Conservation (phyloP, 2,888 invertebrate genomes). For the Choreutis nemorana region DNA sequence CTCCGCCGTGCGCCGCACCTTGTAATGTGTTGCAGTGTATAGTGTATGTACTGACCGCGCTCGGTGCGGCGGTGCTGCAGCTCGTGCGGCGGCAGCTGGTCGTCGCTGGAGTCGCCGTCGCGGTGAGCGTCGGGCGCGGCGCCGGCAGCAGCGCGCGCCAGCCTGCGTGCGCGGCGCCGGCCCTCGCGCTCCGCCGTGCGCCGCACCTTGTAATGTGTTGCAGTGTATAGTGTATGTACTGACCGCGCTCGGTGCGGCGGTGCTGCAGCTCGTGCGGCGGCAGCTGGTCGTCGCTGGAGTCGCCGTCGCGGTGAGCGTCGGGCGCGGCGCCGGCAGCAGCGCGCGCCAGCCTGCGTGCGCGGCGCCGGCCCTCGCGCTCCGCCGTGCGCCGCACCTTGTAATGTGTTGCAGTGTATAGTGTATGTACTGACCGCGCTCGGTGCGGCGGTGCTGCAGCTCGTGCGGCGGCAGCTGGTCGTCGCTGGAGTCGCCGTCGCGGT, state of each 20-base stretch:
- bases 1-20: no score
- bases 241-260: conserved; percentile 41
- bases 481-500: conserved; percentile 95
- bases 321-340: conserved; percentile 35
- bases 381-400: conserved; percentile 84
- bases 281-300: conserved; percentile 97
- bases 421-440: conserved; percentile 34
- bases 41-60: conserved; percentile 30
- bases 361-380: conserved; percentile 89
- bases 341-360: conserved; percentile 78
- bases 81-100: conserved; percentile 88
- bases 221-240: no score
- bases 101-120: conserved; percentile 97
- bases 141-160: conserved; percentile 62
- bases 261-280: conserved; percentile 78
- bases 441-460: conserved; percentile 65
- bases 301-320: conserved; percentile 83
- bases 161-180: conserved; percentile 80
- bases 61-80: conserved; percentile 62
- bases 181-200: conserved; percentile 93
- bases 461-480: conserved; percentile 95
- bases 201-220: no score
- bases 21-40: no score
- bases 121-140: conserved; percentile 68
- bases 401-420: no score